These are phyloP conservation scores for Pyrgus malvae DNA, from an alignment of 2,888 invertebrate species.

Conservation along the genomic window DNA sequence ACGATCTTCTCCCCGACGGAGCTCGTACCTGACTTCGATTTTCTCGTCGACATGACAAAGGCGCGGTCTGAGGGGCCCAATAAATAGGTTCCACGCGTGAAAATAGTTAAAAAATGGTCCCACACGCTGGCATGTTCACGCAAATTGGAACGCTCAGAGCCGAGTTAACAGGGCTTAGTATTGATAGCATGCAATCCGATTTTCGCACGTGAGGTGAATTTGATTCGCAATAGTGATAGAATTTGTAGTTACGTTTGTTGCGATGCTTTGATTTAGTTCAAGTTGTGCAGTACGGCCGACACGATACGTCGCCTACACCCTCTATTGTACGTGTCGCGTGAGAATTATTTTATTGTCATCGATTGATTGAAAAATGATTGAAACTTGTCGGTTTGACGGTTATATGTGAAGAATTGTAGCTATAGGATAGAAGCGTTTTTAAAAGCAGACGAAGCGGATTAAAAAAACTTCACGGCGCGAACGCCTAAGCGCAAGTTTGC, in stretches of 20 bases:
- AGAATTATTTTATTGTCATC: conserved; percentile 5
- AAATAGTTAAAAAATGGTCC: conserved; percentile 72
- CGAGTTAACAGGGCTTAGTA: conserved; percentile 46
- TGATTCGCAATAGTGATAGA: conserved; percentile 51
- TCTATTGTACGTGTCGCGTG: conserved; percentile 1
- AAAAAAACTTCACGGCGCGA: not conserved
- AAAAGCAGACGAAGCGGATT: not conserved
- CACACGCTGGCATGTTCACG: conserved; percentile 42
- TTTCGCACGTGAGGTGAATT: conserved; percentile 49
- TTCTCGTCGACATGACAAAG: conserved; percentile 75
- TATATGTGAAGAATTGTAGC: too few relatives aligned
- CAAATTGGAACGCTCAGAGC: conserved; percentile 48
- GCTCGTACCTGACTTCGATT: conserved; percentile 74
- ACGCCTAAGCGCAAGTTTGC: conserved; percentile 3
- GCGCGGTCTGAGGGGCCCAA: conserved; percentile 76
- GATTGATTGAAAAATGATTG: too few relatives aligned
- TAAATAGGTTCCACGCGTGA: conserved; percentile 70
- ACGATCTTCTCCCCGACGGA: conserved; percentile 56
- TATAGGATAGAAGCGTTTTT: too few relatives aligned
- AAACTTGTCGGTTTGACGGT: not conserved
- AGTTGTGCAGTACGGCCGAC: conserved; percentile 2
- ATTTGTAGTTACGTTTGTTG: conserved; percentile 44
- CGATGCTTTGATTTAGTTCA: conserved; percentile 38
- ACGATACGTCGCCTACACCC: conserved; percentile 19
- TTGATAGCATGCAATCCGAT: conserved; percentile 40